phyloP scores from a whole-genome alignment of 2,888 invertebrate species.

The Apotomis capreana region DNA sequence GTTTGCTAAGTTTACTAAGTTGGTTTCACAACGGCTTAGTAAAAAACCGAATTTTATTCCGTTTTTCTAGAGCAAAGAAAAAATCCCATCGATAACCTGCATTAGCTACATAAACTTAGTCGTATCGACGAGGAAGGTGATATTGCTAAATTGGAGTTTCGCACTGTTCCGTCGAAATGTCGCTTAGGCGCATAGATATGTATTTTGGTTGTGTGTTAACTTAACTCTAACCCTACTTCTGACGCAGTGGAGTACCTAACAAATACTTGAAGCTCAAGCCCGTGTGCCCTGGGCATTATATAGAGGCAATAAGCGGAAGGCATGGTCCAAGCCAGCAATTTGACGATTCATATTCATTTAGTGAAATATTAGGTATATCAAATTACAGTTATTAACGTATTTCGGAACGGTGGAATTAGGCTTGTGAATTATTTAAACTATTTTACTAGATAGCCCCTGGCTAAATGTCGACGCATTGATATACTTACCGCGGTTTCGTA shows the following conservation, averaged over 20 bases:
- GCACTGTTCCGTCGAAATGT: too few relatives aligned
- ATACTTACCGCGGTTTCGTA: not conserved
- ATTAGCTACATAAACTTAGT: too few relatives aligned
- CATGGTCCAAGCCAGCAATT: conserved; percentile 25
- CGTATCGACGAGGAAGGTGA: too few relatives aligned
- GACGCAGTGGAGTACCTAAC: not conserved
- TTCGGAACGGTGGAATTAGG: conserved; percentile 16
- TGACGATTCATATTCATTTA: conserved; percentile 38
- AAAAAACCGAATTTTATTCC: too few relatives aligned
- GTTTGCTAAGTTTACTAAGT: too few relatives aligned
- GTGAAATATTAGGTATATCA: conserved; percentile 29
- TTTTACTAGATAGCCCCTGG: conserved; percentile 9
- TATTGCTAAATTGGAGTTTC: too few relatives aligned
- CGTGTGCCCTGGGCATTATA: conserved; percentile 9
- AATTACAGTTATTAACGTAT: conserved; percentile 31
- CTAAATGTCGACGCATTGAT: not conserved
- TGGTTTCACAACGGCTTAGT: too few relatives aligned
- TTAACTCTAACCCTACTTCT: too few relatives aligned
- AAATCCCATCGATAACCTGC: too few relatives aligned
- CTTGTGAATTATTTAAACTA: conserved; percentile 16
- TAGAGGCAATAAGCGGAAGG: conserved; percentile 23
- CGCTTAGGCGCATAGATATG: too few relatives aligned
- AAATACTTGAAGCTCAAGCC: not conserved
- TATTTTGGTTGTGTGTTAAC: too few relatives aligned
- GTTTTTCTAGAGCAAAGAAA: too few relatives aligned